Base-by-base conservation (phyloP, 2,113 vertebrate species). In the Dermatemys mawii region DNA sequence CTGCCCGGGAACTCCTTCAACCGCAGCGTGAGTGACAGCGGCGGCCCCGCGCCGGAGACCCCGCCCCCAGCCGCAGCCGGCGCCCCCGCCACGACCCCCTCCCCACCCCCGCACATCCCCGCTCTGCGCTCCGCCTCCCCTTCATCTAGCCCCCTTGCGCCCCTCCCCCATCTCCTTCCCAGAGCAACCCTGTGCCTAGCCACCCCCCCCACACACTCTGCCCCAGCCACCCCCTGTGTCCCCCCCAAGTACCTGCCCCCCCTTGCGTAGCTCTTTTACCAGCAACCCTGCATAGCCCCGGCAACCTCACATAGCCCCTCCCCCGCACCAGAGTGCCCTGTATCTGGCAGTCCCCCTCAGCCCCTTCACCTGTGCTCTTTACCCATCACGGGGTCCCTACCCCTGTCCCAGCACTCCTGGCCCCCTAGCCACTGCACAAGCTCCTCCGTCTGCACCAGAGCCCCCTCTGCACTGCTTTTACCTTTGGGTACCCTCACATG, bases 21-120 rank as follows among this genome's bases (percentile, higher is more conserved):
- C n/a, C 97, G 90, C 96, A 98, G 98, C 4, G 99, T 99, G 98
- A 98, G 98, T 98, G 95, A 57, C n/a, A 13, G 89, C 86, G 51
- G 73, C 3, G 35, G 44, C 8, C 2, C 4, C 5, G 11, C 41
- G 3, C 41, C 57, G 48, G 41, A 51, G 32, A 53, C n/a, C 9
- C 4, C 32, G 27, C 6, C 26, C 10, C 24, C 35, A 4, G 5
- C 26, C 27, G 6, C 10, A 38, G 48, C 50, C 22, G 13, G 14
- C 21, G 12, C 19, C 55, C 38, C 22, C 13, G 53, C 21, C n/a
- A 48, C 32, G 53, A 1, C 35, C n/a, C 35, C 48, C 7, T 11
- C 26, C 26, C 49, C 49, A 50, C 17, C 49, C 49, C 49, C 49
- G 48, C 49, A 16, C 49, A 16, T 14, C 14, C 49, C 49, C n/a